Percentiles rank a stretch among this genome's conserved stretches.
Conservation (phyloP, 2,888 invertebrate genomes). For the Neoascia interrupta region DNA sequence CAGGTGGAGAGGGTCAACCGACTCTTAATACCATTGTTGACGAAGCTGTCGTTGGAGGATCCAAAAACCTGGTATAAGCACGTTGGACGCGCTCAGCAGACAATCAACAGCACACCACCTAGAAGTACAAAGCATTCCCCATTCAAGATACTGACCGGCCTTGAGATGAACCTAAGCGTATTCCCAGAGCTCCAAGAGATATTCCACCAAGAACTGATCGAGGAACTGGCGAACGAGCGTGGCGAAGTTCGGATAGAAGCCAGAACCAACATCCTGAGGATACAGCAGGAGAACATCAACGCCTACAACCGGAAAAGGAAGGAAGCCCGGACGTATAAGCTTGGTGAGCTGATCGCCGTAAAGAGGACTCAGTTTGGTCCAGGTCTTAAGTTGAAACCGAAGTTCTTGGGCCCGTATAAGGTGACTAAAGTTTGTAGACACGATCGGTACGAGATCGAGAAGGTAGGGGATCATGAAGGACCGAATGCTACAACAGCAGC, state of each 20-base stretch:
- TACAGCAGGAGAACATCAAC: constrained; percentile 13
- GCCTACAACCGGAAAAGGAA: not conserved
- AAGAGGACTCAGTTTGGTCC: constrained; percentile 15
- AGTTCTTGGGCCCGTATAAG: constrained; percentile 20
- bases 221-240: constrained; percentile 6
- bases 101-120: constrained; percentile 71
- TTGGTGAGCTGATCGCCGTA: constrained; percentile 21
- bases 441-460: constrained; percentile 9
- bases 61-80: constrained; percentile 73
- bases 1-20: constrained; percentile 8
- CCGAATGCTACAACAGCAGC: constrained; percentile 22
- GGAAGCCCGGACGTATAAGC: not conserved
- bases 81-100: constrained; percentile 69
- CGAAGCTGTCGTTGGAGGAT: constrained; percentile 73
- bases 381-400: not conserved
- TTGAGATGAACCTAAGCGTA: constrained; percentile 2
- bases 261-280: not conserved
- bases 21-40: constrained; percentile 60
- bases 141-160: constrained; percentile 42
- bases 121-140: constrained; percentile 68
- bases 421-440: not conserved
- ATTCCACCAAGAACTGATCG: not conserved
- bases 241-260: not conserved
- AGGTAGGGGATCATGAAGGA: constrained; percentile 24
- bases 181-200: constrained; percentile 5